Conservation (phyloP, 2,113 vertebrate genomes). For the Apteryx mantelli region DNA sequence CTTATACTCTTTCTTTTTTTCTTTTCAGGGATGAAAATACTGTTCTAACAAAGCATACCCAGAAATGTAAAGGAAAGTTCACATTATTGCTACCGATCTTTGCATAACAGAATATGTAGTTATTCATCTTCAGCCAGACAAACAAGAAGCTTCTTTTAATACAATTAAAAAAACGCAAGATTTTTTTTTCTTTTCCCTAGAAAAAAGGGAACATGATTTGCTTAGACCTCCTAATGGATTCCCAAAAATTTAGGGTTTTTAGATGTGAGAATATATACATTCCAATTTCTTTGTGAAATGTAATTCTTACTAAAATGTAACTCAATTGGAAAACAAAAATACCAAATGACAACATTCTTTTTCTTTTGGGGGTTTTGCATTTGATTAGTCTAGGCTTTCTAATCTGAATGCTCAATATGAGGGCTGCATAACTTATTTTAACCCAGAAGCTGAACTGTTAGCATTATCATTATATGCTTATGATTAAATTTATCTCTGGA, state of each 20-base stretch:
- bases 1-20: neutral
- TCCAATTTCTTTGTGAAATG: neutral
- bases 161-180: neutral
- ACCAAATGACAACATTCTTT: neutral
- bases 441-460: neutral
- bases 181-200: neutral
- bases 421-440: conserved; percentile 4
- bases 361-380: neutral
- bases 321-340: neutral
- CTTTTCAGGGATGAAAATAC: neutral
- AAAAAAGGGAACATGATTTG: neutral
- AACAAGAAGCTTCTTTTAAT: neutral
- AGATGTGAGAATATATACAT: neutral
- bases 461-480: conserved; percentile 13
- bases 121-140: neutral
- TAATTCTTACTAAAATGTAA: neutral
- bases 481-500: conserved; percentile 9
- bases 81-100: neutral
- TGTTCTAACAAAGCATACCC: neutral
- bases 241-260: neutral
- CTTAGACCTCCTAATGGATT: neutral
- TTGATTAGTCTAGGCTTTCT: neutral
- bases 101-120: neutral
- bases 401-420: neutral
- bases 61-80: neutral